Percentiles rank a stretch among this genome's conserved stretches.
These are phyloP conservation scores for Solenodon paradoxus DNA, from an alignment of 2,113 vertebrate species.

Conservation along the genomic window DNA sequence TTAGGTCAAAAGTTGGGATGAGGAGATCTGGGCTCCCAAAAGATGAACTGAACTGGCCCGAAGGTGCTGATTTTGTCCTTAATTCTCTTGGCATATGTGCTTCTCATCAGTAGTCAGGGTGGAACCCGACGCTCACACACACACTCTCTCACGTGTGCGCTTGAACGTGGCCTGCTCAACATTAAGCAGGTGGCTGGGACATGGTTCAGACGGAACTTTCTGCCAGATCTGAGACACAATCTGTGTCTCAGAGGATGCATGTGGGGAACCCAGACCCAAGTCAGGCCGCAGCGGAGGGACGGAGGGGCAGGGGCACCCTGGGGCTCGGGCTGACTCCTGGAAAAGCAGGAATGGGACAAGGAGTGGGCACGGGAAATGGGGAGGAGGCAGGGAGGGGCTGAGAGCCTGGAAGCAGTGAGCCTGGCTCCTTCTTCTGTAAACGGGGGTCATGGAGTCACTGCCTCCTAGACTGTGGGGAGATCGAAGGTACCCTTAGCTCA, in stretches of 20 bases:
- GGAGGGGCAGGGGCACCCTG: too few relatives aligned
- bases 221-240: neutral
- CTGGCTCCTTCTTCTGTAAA: neutral
- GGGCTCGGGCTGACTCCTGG: neutral
- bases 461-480: neutral
- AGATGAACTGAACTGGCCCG: neutral
- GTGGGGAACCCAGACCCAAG: neutral
- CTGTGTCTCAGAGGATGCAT: neutral
- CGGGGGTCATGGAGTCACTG: neutral
- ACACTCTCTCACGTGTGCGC: too few relatives aligned
- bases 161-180: too few relatives aligned
- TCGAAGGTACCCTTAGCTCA: neutral
- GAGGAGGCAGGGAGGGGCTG: accelerated
- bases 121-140: neutral
- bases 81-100: neutral
- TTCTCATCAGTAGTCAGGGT: neutral
- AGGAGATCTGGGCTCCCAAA: neutral
- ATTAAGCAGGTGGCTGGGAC: neutral
- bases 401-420: neutral
- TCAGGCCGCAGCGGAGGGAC: neutral
- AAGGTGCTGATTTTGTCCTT: neutral
- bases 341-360: accelerated
- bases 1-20: neutral
- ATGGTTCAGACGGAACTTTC: neutral
- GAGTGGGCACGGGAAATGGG: too few relatives aligned